phyloP scores from a whole-genome alignment of 1,140 invertebrate species.

The Nylanderia fulva region DNA sequence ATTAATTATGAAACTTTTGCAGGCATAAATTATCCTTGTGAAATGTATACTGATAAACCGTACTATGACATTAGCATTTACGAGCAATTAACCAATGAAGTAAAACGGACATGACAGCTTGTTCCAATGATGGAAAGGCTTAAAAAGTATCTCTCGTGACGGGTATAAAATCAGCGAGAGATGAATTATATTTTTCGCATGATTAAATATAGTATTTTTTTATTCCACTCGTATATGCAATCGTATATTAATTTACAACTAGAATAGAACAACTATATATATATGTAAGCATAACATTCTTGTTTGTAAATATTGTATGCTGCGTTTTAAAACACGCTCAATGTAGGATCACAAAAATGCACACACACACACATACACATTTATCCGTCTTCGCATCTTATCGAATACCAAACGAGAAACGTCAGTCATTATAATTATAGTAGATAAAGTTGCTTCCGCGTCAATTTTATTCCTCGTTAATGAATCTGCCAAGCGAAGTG shows the following conservation, averaged over 20 bases:
- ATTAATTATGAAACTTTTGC: constrained; percentile 47
- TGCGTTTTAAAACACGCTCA: neutral
- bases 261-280: no score
- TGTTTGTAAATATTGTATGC: constrained; percentile 5
- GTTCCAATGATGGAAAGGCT: constrained; percentile 2
- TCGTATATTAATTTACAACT: constrained; percentile 23
- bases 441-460: constrained; percentile 38
- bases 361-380: no score
- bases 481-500: constrained; percentile 52
- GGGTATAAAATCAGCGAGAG: neutral
- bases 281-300: no score
- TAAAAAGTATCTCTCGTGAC: constrained; percentile 5
- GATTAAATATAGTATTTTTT: constrained; percentile 8
- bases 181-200: constrained; percentile 34
- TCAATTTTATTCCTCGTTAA: constrained; percentile 53
- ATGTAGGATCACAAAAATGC: constrained; percentile 1
- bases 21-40: constrained; percentile 43
- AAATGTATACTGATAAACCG: constrained; percentile 47
- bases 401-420: constrained; percentile 20
- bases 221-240: neutral
- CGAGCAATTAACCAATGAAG: constrained; percentile 41
- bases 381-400: constrained; percentile 15
- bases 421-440: constrained; percentile 24
- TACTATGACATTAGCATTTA: constrained; percentile 21
- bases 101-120: constrained; percentile 51